Evolutionary conservation across 2,113 vertebrate species (phyloP).

Genomic region (Oxyruncus cristatus): DNA sequence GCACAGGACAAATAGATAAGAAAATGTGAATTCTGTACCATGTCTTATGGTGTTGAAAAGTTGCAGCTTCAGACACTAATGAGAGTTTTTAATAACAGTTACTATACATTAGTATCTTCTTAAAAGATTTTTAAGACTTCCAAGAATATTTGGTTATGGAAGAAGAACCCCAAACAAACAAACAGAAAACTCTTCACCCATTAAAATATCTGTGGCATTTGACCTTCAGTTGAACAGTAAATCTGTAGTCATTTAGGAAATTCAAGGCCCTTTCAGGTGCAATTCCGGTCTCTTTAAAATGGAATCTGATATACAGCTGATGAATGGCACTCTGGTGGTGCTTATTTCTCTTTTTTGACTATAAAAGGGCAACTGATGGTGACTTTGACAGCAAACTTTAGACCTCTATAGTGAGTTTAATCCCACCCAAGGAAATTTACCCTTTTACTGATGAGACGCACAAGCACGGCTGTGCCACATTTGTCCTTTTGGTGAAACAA

Average conservation of each 20-base stretch:
- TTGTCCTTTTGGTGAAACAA: neutral
- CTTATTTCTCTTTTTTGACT: neutral
- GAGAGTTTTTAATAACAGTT: neutral
- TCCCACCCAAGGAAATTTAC: neutral
- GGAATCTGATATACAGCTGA: neutral
- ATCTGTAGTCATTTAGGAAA: neutral
- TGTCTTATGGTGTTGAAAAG: neutral
- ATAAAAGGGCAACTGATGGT: neutral
- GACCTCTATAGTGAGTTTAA: neutral
- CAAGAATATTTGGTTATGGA: neutral
- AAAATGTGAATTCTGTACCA: neutral
- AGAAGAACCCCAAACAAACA: neutral
- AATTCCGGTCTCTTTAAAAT: neutral
- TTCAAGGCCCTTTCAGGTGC: neutral
- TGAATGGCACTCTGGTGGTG: neutral
- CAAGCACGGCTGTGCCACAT: neutral
- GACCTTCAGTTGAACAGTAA: neutral
- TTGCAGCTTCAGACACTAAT: neutral
- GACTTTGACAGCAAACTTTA: neutral
- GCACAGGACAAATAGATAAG: neutral
- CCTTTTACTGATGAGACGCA: neutral
- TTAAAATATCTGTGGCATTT: neutral
- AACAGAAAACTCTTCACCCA: neutral
- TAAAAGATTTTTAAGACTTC: neutral
- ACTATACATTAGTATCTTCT: neutral